These are phyloP conservation scores for Distichodus sexfasciatus DNA, from an alignment of 2,797 vertebrate species.

Conservation along the genomic window DNA sequence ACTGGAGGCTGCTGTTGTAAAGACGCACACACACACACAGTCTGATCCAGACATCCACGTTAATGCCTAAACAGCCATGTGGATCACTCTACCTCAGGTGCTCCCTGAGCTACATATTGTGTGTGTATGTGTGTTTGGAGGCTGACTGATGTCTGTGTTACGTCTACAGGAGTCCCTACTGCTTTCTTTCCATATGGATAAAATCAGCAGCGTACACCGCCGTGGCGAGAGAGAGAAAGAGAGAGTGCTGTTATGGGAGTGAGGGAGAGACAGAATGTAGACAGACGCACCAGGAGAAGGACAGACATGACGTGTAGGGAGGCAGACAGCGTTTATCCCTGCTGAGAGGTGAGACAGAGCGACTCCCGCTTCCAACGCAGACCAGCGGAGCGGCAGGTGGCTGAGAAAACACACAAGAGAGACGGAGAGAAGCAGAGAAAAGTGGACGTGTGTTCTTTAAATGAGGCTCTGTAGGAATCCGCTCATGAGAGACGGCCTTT, in stretches of 20 bases:
- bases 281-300: neutral
- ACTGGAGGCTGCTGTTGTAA: neutral
- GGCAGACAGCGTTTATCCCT: neutral
- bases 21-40: neutral
- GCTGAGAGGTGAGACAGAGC: neutral
- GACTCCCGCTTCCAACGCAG: too few relatives aligned
- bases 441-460: too few relatives aligned
- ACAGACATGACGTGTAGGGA: neutral
- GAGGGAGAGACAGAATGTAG: neutral
- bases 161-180: slow-evolving; percentile 14
- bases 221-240: neutral
- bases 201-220: neutral
- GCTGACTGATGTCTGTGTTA: slow-evolving; percentile 29
- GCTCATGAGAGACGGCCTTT: too few relatives aligned
- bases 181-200: slow-evolving; percentile 26
- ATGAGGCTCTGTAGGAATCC: too few relatives aligned
- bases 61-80: neutral
- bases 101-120: neutral
- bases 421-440: too few relatives aligned
- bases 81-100: neutral
- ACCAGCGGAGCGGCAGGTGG: neutral
- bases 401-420: too few relatives aligned
- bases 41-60: neutral
- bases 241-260: neutral
- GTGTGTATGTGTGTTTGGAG: neutral